Base-by-base conservation (phyloP, 2,113 vertebrate species). In the Phalacrocorax pelagicus region DNA sequence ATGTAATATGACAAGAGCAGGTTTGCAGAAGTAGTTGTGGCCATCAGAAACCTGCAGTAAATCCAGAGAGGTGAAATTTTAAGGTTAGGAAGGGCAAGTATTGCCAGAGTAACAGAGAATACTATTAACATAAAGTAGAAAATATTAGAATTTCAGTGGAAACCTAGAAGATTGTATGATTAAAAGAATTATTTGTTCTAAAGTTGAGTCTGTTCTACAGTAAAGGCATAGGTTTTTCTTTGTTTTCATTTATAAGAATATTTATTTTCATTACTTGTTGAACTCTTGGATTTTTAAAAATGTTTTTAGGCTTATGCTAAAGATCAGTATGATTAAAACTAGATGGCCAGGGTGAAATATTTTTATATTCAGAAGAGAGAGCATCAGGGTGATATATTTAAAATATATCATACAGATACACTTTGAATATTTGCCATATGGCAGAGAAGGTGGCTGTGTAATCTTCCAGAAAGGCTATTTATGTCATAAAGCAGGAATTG, bases 381-480 rank as follows among this genome's bases (percentile, higher is more conserved):
- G 57, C 70, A 82, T 71, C 26, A 40, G 38, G 44, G 63, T 52
- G 36, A 92, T 66, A 27, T 90, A 12, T 57, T 93, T 55, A 83
- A 91, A 85, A 69, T 90, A 38, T 32, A 87, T 75, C 23, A 6
- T 74, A 63, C 66, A 85, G 91, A 34, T 91, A 44, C 32, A 44
- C 26, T 95, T 75, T 88, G 81, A 91, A 49, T 82, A 38, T 62
- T 82, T 92, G 66, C 86, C 8, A 12, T 91, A 15, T 94, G 72
- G 75, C 92, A 97, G 84, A 86, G 57, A 90, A 96, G 49, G 75
- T 86, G 61, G 65, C 92, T 92, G 40, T 81, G 71, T 70, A 95
- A 94, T 90, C 92, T 94, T 89, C 70, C 92, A 86, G 46, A 95
- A 81, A 84, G 79, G 59, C 66, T 87, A 69, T 90, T 95, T 96